These are phyloP conservation scores for Chelonus insularis DNA, from an alignment of 1,140 invertebrate species.

Conservation along the genomic window DNA sequence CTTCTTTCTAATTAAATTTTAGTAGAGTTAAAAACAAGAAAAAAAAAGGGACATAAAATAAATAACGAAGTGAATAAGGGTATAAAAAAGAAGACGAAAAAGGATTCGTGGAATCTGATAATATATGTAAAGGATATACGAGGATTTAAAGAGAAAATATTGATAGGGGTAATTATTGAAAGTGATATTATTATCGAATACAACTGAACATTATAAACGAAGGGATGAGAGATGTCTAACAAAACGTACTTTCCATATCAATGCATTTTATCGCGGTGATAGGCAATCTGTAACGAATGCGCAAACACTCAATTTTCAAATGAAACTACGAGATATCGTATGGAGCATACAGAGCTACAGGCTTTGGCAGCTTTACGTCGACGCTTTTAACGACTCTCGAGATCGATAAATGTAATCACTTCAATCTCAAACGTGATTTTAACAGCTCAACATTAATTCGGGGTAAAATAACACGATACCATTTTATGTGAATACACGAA, in stretches of 20 bases:
- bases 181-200: too few species aligned
- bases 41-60: too few species aligned
- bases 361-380: constrained; percentile 22
- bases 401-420: constrained; percentile 15
- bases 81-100: too few species aligned
- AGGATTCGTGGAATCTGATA: too few species aligned
- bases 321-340: constrained; percentile 13
- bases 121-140: too few species aligned
- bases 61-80: too few species aligned
- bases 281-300: constrained; percentile 28
- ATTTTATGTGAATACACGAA: background rate
- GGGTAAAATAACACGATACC: constrained; percentile 1
- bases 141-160: too few species aligned
- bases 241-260: constrained; percentile 13
- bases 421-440: constrained; percentile 10
- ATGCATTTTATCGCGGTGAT: constrained; percentile 24
- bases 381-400: constrained; percentile 11
- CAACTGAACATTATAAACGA: background rate
- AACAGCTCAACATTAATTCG: background rate
- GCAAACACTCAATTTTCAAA: constrained; percentile 27
- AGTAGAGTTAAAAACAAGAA: too few species aligned
- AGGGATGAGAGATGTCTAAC: background rate
- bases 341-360: background rate
- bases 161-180: too few species aligned
- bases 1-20: too few species aligned